Base-by-base conservation (phyloP, 2,113 vertebrate species). In the Aegypius monachus region DNA sequence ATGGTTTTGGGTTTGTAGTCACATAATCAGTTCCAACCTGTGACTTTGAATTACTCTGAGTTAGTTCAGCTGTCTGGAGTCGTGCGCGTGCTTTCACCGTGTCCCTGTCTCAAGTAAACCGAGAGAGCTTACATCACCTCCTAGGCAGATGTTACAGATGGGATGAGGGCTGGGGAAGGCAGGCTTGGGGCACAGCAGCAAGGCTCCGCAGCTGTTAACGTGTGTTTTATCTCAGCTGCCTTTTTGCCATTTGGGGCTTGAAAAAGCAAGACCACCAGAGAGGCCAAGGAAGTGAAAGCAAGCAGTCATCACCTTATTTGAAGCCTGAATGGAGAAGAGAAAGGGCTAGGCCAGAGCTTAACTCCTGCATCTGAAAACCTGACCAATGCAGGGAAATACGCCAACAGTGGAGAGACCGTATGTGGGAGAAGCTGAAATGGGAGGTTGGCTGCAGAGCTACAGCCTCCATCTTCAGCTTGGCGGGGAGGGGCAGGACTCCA, bases 51-150 rank as follows among this genome's bases (percentile, higher is more conserved):
- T 31, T 36, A 50, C 53, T 47, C 20, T 6, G 20, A 47, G 70
- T 62, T 48, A 62, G 17, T 29, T 94, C 34, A 72, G 77, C 67
- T 48, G 21, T 13, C 40, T 55, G 45, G 56, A 52, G 26, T 6
- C 20, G 18, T 12, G 47, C 0, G 0, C 0, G 0, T 17, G 63
- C 45, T 65, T 56, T 5, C 36, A 1, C 32, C 0, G 0, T 38
- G 20, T 16, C 27, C 52, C 59, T 0, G 1, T 43, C 55, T 26
- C 45, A 11, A 13, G 42, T 32, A 42, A 19, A 59, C n/a, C 1
- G 42, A 16, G 73, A 14, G 53, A 26, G 32, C 61, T 50, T n/a
- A 11, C 50, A 25, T 55, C 40, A 4, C 40, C 26, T 34, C 3
- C 3, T 7, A 12, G 86, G 21, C 2, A 2, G 67, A 5, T 32